Evolutionary conservation across 2,888 invertebrate genomes (phyloP).

Genomic region (Trissolcus brochymenae): DNA sequence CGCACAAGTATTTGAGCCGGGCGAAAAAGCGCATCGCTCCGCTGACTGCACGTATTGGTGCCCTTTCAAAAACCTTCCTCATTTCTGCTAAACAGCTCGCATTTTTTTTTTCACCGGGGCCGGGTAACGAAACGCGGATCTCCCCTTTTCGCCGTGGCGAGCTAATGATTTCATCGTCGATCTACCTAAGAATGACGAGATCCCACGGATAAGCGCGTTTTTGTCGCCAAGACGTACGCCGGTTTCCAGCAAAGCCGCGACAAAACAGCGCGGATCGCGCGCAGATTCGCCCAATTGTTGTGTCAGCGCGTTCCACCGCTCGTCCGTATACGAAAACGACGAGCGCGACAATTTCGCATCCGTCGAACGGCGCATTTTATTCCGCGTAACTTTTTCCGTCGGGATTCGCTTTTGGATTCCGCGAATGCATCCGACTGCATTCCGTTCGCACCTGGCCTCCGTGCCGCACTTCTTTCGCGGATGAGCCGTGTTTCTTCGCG

Average conservation of each 20-base stretch:
- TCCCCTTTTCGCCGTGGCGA: slow-evolving; percentile 16
- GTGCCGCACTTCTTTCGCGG: slow-evolving; percentile 58
- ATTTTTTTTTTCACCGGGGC: slow-evolving; percentile 28
- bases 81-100: slow-evolving; percentile 41
- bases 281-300: slow-evolving; percentile 36
- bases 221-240: slow-evolving; percentile 28
- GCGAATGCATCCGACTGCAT: slow-evolving; percentile 75
- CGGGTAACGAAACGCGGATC: slow-evolving; percentile 3
- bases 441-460: slow-evolving; percentile 74
- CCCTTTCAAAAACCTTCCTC: slow-evolving; percentile 40
- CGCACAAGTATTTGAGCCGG: slow-evolving; percentile 17
- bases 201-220: slow-evolving; percentile 42
- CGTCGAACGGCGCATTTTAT: slow-evolving; percentile 66
- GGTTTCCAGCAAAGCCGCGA: slow-evolving; percentile 42
- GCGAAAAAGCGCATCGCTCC: slow-evolving; percentile 44
- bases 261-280: slow-evolving; percentile 44
- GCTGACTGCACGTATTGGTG: slow-evolving; percentile 39
- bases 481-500: slow-evolving; percentile 48
- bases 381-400: slow-evolving; percentile 70
- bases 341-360: slow-evolving; percentile 61
- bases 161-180: slow-evolving; percentile 52
- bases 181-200: slow-evolving; percentile 27
- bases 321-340: slow-evolving; percentile 26
- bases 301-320: slow-evolving; percentile 33
- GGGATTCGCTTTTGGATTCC: slow-evolving; percentile 73